Conservation (phyloP, 2,113 vertebrate genomes). For the Prietella phreatophila region DNA sequence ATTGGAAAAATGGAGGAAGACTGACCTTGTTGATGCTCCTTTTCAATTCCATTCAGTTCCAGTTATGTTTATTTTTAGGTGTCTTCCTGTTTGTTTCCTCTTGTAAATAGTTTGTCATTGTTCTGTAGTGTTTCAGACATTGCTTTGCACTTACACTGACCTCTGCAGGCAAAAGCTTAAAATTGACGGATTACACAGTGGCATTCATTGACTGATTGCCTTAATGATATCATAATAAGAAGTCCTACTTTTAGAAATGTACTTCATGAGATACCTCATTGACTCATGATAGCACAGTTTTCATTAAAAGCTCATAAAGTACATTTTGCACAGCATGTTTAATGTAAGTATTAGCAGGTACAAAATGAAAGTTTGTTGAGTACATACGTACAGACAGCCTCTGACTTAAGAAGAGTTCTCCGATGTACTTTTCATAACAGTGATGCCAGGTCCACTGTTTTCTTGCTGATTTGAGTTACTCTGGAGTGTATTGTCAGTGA, state of each 20-base stretch:
- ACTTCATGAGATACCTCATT: constrained; percentile 47
- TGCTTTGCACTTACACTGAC: constrained; percentile 39
- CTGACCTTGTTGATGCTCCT: constrained; percentile 27
- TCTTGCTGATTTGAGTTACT: neutral
- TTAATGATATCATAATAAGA: constrained; percentile 46
- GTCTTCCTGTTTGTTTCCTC: neutral
- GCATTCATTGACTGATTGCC: constrained; percentile 54
- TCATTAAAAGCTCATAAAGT: constrained; percentile 26
- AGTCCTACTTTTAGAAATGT: constrained; percentile 4
- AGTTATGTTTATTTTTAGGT: neutral
- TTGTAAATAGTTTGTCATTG: constrained; percentile 10
- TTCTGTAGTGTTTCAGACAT: neutral
- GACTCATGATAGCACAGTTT: constrained; percentile 36
- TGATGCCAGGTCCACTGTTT: neutral
- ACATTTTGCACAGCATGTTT: constrained; percentile 32
- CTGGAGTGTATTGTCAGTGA: neutral
- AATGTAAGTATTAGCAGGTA: neutral
- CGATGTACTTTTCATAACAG: neutral
- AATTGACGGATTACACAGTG: constrained; percentile 42
- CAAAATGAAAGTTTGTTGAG: constrained; percentile 6
- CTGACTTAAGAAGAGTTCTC: neutral
- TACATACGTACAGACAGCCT: neutral
- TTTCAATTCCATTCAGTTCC: constrained; percentile 5
- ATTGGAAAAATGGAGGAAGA: constrained; percentile 47
- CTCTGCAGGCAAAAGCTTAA: constrained; percentile 43